A percentile compares a stretch with the other conserved stretches of the same genome.
Conservation (phyloP, 1,140 invertebrate genomes). For the Brachystomella parvula region DNA sequence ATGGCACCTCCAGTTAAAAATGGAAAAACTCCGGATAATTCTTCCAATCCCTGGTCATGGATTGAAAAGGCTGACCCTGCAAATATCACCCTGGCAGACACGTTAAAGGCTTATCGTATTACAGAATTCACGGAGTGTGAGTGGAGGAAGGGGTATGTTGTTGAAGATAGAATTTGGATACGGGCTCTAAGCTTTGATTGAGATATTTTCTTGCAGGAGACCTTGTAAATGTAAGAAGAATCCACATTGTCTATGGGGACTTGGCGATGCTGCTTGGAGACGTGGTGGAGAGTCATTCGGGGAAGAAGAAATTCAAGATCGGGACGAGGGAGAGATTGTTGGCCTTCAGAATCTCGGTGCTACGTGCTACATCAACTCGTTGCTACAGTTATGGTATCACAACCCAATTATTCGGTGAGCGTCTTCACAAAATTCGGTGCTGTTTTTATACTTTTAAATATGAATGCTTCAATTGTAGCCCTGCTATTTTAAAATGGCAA, state of each 20-base stretch:
- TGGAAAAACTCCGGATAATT: background rate
- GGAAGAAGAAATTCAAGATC: conserved; percentile 27
- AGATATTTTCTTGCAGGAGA: conserved; percentile 43
- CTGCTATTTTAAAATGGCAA: conserved; percentile 57
- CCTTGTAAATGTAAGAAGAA: conserved; percentile 53
- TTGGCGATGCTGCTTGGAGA: conserved; percentile 53
- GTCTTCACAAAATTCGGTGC: background rate
- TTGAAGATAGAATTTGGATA: background rate
- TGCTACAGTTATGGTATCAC: conserved; percentile 66
- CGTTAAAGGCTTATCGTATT: background rate
- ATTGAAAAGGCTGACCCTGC: background rate
- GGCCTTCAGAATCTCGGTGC: conserved; percentile 64
- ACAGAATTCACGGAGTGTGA: background rate
- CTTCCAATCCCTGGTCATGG: conserved; percentile 7
- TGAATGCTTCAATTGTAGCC: conserved; percentile 40
- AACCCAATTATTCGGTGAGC: conserved; percentile 54
- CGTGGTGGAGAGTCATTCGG: conserved; percentile 37
- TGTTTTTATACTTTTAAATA: conserved; percentile 1
- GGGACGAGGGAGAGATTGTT: conserved; percentile 49
- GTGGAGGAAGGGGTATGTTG: background rate
- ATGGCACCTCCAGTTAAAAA: background rate
- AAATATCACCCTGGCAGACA: background rate
- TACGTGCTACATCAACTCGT: conserved; percentile 66
- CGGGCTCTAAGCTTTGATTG: background rate
- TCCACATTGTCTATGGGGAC: conserved; percentile 55